Base-by-base conservation (phyloP, 2,113 vertebrate species). In the Brachirus orientalis region DNA sequence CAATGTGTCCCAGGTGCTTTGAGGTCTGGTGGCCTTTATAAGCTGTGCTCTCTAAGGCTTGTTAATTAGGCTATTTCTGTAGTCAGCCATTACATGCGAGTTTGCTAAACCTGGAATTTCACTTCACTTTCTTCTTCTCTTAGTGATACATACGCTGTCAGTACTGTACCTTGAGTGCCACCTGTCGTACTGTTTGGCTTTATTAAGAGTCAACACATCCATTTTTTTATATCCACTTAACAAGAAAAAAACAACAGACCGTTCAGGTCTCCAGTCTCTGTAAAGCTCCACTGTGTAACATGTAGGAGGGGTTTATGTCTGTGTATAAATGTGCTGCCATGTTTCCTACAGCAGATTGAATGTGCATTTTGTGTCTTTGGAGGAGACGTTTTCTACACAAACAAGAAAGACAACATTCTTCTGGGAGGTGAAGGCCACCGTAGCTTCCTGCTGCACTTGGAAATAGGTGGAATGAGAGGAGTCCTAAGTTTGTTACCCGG, bases 21-120 rank as follows among this genome's bases (percentile, higher is more conserved):
- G 60, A 85, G 84, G 87, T 89, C 89, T 83, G 78, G 43, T 86
- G 80, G 80, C 86, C 89, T 83, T 83, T 90, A 81, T 92, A 93
- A 93, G 89, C 89, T 79, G 79, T 55, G 72, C 84, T 89, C 85
- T 83, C 76, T 90, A 83, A 93, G 89, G 86, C 89, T 83, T 36
- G 66, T 72, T 93, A 92, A 93, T 92, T 89, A 87, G 80, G 84
- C 88, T 93, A 93, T 93, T 92, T 92, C 67, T 87, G 91, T 79
- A 72, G 69, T 77, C 52, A 60, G 71, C 71, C 75, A 83, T 80
- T 78, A 81, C 72, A 69, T 72, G 69, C 50, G 72, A 82, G 59
- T 64, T 78, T 77, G 80, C 86, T 89, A 87, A 82, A 86, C 80
- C 84, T 89, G 85, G 72, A 72, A 61, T 77, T 82, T 77, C 76